Evolutionary conservation across 2,113 vertebrate genomes (phyloP), one percentile per base, ranked within the genome.

Genomic region (Catharus fuscescens): DNA sequence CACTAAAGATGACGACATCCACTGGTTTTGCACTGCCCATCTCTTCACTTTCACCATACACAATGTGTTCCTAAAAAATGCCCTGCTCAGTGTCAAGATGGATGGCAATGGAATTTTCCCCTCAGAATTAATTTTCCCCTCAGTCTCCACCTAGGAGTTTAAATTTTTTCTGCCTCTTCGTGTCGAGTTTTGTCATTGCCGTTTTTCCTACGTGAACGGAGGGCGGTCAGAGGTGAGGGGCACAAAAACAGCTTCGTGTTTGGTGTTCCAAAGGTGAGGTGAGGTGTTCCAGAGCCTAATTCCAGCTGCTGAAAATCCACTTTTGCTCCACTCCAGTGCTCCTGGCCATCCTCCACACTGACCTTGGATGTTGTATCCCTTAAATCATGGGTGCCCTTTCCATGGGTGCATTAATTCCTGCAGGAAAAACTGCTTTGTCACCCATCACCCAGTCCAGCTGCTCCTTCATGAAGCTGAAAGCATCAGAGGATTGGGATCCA

Each of bases 1-100:
- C 32, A 8, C 13, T 36, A 15, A n/a, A 80, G 48, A 6, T 48
- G 42, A 8, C 2, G 5, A 26, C 1, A 0, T 47, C 26, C 29
- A 10, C 34, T 48, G 42, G 18, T 73, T 90, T 94, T 72, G 20
- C 31, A 26, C 8, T 44, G 40, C 19, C 38, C 24, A 0, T 61
- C 36, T 66, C n/a, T 76, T 80, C 34, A 26, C 9, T 59, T 69
- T 70, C 44, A 40, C 38, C 12, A 3, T 36, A 5, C 42, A n/a
- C 31, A 44, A 14, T 0, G 0, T 31, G 26, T 44, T 56, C 70
- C 62, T 40, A 9, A 61, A 67, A 92, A 45, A 15, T 2, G 1
- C 21, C 5, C 6, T 3, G 2, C 6, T 34, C 72, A 11, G 12
- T 9, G 10, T 34, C 62, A 23, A 1, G 0, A 42, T 45, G 47